These are phyloP conservation scores for Aricia agestis DNA, from an alignment of 1,140 invertebrate species.

Conservation along the genomic window DNA sequence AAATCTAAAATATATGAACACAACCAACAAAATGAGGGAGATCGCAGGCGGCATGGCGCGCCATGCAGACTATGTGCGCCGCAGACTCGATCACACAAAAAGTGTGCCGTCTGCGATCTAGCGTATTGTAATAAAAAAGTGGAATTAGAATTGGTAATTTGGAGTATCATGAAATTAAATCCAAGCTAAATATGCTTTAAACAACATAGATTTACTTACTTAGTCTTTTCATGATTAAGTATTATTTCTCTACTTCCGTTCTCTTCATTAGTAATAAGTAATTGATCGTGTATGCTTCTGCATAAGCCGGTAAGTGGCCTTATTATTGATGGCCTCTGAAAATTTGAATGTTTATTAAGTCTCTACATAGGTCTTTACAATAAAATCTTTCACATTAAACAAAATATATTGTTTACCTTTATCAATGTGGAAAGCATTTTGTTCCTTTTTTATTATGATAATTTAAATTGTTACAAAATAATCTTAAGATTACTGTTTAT, in stretches of 20 bases:
- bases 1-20: no score
- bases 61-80: no score
- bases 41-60: no score
- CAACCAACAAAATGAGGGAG: no score
- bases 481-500: background rate
- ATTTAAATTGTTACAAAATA: background rate
- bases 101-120: no score
- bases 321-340: constrained; percentile 40
- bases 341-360: constrained; percentile 20
- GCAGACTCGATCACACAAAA: no score
- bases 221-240: constrained; percentile 65
- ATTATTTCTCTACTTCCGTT: constrained; percentile 63
- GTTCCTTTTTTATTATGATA: background rate
- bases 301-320: constrained; percentile 30
- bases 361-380: background rate
- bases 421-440: background rate
- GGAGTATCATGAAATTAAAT: no score
- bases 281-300: constrained; percentile 43
- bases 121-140: no score
- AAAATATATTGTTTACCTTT: background rate
- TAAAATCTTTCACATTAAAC: background rate
- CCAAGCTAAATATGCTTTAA: no score
- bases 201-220: constrained; percentile 38
- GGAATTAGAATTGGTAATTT: no score
- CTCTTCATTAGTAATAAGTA: constrained; percentile 46